Evolutionary conservation across 2,797 vertebrate species (phyloP).

Genomic region (Hippocampus kuda): DNA sequence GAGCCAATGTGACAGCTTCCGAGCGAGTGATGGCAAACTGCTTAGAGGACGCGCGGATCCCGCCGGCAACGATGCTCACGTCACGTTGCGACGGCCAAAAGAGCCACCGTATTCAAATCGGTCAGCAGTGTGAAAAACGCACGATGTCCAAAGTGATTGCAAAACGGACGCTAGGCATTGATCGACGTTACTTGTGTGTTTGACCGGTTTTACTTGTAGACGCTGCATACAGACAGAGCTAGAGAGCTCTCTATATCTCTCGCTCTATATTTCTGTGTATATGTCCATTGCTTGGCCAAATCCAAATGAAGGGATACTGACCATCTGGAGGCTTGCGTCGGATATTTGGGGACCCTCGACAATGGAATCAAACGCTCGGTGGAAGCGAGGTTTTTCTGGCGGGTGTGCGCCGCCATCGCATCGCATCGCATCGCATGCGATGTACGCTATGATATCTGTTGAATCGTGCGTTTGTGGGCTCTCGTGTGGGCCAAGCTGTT

Average conservation of each 20-base stretch:
- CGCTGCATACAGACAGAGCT: too few species aligned
- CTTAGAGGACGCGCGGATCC: slow-evolving; percentile 39
- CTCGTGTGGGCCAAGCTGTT: neutral
- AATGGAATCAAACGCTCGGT: too few species aligned
- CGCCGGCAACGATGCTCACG: slow-evolving; percentile 16
- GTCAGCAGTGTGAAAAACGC: slow-evolving; percentile 4
- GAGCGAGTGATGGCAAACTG: slow-evolving; percentile 36
- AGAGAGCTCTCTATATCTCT: too few species aligned
- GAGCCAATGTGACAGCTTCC: slow-evolving; percentile 48
- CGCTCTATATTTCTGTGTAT: too few species aligned
- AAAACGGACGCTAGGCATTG: neutral
- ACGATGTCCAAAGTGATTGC: neutral
- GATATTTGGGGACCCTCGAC: too few species aligned
- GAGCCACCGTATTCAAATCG: slow-evolving; percentile 39
- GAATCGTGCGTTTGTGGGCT: neutral
- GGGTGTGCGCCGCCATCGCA: neutral
- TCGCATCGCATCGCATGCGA: too few species aligned
- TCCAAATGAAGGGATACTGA: too few species aligned
- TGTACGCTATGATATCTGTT: neutral
- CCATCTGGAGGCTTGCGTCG: too few species aligned
- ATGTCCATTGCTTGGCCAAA: too few species aligned
- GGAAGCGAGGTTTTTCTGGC: too few species aligned
- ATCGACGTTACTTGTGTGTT: too few species aligned
- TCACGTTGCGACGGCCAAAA: slow-evolving; percentile 29
- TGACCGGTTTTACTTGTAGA: too few species aligned